A percentile compares a stretch with the other conserved stretches of the same genome.
phyloP scores from a whole-genome alignment of 2,797 vertebrate species.

The Bradypodion ventrale region DNA sequence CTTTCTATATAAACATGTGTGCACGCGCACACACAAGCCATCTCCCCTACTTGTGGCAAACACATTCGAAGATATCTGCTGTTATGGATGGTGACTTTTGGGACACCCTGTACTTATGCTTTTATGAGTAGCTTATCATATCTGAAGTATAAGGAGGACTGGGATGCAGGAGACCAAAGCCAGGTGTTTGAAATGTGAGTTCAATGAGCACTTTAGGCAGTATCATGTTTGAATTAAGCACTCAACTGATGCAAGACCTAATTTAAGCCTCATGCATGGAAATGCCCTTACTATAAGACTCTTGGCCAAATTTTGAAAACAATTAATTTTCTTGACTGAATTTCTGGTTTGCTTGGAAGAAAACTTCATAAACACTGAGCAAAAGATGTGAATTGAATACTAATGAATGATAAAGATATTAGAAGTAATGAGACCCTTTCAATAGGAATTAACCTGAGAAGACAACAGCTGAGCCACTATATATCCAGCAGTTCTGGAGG shows the following conservation, averaged over 20 bases:
- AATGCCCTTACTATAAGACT: slow-evolving; percentile 1
- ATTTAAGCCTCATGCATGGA: background rate
- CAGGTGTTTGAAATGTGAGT: background rate
- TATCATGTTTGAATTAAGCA: background rate
- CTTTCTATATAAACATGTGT: no score
- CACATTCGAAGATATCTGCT: no score
- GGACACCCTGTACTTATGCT: background rate
- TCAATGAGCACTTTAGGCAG: background rate
- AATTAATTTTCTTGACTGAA: background rate
- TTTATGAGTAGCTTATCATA: background rate
- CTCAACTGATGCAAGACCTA: background rate
- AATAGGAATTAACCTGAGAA: background rate
- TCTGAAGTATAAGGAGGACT: background rate
- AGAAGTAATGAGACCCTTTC: background rate
- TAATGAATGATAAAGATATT: slow-evolving; percentile 14
- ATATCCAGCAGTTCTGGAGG: background rate
- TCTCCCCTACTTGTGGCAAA: no score
- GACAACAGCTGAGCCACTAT: background rate
- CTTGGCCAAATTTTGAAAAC: slow-evolving; percentile 2
- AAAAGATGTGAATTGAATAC: slow-evolving; percentile 5
- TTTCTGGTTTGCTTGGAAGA: background rate
- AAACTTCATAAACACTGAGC: background rate
- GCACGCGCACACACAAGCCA: no score
- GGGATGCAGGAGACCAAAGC: background rate
- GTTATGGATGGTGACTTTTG: no score